phyloP scores from a whole-genome alignment of 2,797 vertebrate species.

The Pangasius djambal region DNA sequence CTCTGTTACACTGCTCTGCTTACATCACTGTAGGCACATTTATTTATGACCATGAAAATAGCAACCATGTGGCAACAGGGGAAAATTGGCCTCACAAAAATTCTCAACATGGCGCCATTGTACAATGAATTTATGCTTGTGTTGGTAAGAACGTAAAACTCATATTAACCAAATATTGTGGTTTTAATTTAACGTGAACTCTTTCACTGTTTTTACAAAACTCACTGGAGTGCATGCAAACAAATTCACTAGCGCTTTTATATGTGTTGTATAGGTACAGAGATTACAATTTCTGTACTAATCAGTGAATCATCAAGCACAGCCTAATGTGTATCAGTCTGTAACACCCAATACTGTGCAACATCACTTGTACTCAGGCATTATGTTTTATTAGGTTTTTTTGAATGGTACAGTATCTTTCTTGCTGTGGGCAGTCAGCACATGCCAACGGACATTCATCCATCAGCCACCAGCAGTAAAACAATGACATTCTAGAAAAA shows the following conservation, averaged over 20 bases:
- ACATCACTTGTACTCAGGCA: neutral
- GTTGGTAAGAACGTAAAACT: neutral
- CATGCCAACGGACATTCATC: neutral
- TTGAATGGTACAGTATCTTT: neutral
- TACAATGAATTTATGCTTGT: neutral
- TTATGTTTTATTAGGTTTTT: neutral
- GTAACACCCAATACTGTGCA: neutral
- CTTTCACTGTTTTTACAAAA: neutral
- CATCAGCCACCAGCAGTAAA: neutral
- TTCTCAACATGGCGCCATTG: neutral
- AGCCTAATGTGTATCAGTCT: neutral
- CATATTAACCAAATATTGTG: neutral
- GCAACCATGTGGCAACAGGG: neutral
- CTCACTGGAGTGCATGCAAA: neutral
- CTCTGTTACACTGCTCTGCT: neutral
- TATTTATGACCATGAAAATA: slow-evolving; percentile 2
- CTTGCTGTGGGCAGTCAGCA: neutral
- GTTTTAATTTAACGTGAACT: neutral
- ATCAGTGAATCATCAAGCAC: neutral
- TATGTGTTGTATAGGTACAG: neutral
- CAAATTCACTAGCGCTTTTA: neutral
- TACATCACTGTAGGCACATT: neutral
- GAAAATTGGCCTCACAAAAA: neutral
- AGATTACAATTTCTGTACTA: neutral
- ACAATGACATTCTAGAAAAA: neutral